Evolutionary conservation across 2,888 invertebrate species (phyloP).

Genomic region (Pyrgus malvae): DNA sequence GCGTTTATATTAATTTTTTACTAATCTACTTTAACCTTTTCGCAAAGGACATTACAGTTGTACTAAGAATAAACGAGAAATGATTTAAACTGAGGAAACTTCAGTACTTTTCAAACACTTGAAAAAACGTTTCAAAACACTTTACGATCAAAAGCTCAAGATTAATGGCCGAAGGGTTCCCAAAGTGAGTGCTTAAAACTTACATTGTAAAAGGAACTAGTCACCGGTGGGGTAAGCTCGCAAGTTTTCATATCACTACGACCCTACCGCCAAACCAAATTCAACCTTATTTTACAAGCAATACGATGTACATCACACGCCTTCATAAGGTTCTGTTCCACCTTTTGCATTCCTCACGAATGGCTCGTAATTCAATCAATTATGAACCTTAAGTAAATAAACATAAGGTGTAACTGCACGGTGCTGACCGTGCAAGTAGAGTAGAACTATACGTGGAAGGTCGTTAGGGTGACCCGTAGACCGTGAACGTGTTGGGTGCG

Average conservation of each 20-base stretch:
- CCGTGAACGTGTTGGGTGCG: conserved; percentile 20
- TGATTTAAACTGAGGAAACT: background rate
- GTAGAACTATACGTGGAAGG: background rate
- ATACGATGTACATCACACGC: too few relatives aligned
- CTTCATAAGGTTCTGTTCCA: background rate
- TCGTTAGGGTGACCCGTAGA: conserved; percentile 17
- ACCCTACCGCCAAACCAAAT: background rate
- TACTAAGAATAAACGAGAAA: too few relatives aligned
- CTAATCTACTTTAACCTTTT: too few relatives aligned
- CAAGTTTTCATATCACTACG: conserved; percentile 3
- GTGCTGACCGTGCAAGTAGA: background rate
- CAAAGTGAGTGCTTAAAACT: conserved; percentile 26
- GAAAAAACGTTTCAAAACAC: conserved; percentile 20
- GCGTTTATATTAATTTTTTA: too few relatives aligned
- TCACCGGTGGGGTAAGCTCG: conserved; percentile 15
- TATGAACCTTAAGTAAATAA: background rate
- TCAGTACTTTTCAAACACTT: conserved; percentile 1
- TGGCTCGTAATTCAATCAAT: background rate
- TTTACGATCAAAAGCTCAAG: conserved; percentile 22
- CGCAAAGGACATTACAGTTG: too few relatives aligned
- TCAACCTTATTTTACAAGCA: too few relatives aligned
- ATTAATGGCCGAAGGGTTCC: conserved; percentile 23
- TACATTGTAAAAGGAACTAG: conserved; percentile 26
- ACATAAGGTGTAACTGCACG: background rate
- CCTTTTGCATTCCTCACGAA: background rate